phyloP scores from a whole-genome alignment of 2,113 vertebrate genomes.

The Sinocyclocheilus maitianheensis region DNA sequence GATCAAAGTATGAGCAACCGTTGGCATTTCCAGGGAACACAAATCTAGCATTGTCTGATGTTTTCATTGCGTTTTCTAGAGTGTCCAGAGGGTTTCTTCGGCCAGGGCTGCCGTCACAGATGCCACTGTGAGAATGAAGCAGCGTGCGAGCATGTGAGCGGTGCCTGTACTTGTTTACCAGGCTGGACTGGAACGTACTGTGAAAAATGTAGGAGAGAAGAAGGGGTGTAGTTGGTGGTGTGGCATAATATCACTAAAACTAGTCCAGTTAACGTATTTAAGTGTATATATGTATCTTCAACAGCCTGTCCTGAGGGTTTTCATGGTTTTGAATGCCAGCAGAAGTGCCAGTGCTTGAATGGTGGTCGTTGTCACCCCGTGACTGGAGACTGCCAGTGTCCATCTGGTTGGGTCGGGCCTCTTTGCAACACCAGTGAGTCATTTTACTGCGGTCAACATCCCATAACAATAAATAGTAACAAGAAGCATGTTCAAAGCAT shows the following conservation, averaged over 20 bases:
- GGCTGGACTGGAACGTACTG: conserved; percentile 85
- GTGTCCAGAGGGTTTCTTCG: conserved; percentile 77
- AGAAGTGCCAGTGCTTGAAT: conserved; percentile 71
- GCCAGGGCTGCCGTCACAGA: conserved; percentile 69
- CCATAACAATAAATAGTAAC: conserved; percentile 11
- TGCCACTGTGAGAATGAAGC: conserved; percentile 81
- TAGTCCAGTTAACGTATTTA: background rate
- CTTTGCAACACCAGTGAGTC: conserved; percentile 74
- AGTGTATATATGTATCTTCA: conserved; percentile 11
- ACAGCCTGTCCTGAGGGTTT: conserved; percentile 82
- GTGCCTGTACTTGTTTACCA: conserved; percentile 77
- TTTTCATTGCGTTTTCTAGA: conserved; percentile 56
- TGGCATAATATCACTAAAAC: background rate
- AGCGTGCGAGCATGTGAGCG: conserved; percentile 79
- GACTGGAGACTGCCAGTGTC: conserved; percentile 74
- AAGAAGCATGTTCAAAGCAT: background rate
- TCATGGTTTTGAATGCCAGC: conserved; percentile 77
- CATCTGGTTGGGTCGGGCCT: conserved; percentile 71
- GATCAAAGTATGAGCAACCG: conserved; percentile 73
- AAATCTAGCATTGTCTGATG: conserved; percentile 9
- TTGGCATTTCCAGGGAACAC: background rate
- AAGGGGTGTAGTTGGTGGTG: background rate
- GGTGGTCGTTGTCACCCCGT: conserved; percentile 71
- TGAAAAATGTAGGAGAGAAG: conserved; percentile 69
- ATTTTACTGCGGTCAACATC: background rate